Percentiles rank a stretch among this genome's conserved stretches.
Conservation (phyloP, 1,140 invertebrate species). For the Notospermus geniculatus region DNA sequence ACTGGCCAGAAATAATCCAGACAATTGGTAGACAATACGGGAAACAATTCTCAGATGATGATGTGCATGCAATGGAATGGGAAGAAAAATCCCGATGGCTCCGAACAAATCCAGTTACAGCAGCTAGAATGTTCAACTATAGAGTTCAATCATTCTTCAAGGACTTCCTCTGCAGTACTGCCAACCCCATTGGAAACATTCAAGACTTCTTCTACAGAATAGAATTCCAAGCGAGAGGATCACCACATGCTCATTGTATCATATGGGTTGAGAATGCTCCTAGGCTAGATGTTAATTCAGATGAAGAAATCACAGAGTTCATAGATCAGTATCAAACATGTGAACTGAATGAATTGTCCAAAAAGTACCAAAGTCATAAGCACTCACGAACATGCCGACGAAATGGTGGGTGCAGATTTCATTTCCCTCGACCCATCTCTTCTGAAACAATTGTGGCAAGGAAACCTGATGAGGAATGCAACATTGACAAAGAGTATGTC, state of each 20-base stretch:
- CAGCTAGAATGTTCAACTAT: conserved; percentile 23
- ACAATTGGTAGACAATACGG: conserved; percentile 19
- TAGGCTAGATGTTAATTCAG: neutral
- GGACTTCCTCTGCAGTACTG: conserved; percentile 13
- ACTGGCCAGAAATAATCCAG: conserved; percentile 23
- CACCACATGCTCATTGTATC: conserved; percentile 8
- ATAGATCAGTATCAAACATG: neutral
- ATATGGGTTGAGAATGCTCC: neutral
- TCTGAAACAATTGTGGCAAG: no score
- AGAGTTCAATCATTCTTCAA: conserved; percentile 20
- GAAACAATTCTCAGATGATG: neutral
- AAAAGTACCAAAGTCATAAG: no score
- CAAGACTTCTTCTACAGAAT: conserved; percentile 4
- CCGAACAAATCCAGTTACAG: conserved; percentile 21
- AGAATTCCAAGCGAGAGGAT: conserved; percentile 7
- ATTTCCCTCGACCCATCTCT: no score
- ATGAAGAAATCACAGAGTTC: conserved; percentile 1
- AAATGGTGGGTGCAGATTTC: no score
- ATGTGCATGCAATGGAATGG: conserved; percentile 15
- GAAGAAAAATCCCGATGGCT: conserved; percentile 20
- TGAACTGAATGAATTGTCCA: no score
- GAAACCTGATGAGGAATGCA: no score
- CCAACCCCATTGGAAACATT: conserved; percentile 19
- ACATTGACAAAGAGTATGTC: no score
- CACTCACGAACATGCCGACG: no score